Conservation (phyloP, 1,140 invertebrate genomes). For the Anoplolepis gracilipes region DNA sequence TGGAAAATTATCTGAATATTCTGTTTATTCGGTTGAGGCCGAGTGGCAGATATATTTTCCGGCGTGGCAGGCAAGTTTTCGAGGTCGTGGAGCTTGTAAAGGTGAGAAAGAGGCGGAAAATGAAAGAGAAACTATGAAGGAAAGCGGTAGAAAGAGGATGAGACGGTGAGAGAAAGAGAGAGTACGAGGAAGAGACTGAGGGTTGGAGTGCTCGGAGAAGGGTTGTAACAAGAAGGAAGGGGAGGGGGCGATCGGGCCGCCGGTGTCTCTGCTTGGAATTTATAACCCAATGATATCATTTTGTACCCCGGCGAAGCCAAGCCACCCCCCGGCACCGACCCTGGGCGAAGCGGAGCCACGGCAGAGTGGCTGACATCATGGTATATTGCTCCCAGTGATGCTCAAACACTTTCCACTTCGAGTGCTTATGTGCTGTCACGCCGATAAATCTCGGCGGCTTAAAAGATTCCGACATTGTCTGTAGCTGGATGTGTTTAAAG, state of each 20-base stretch:
- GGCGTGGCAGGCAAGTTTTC: conserved; percentile 66
- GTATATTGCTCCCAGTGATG: conserved; percentile 83
- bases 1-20: conserved; percentile 83
- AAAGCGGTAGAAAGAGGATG: conserved; percentile 54
- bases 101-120: conserved; percentile 62
- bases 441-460: conserved; percentile 78
- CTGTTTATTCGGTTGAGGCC: conserved; percentile 81
- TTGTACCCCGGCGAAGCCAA: conserved; percentile 83
- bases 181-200: conserved; percentile 66
- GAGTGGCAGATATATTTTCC: conserved; percentile 80
- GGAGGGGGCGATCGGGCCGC: conserved; percentile 78
- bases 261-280: conserved; percentile 84
- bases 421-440: conserved; percentile 59
- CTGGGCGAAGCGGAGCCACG: conserved; percentile 72
- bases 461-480: conserved; percentile 59
- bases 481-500: conserved; percentile 45
- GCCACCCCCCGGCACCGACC: conserved; percentile 75
- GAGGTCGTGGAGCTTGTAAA: conserved; percentile 48
- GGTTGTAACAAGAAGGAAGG: conserved; percentile 78
- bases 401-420: conserved; percentile 81
- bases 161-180: conserved; percentile 60
- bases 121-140: conserved; percentile 62
- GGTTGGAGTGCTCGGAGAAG: conserved; percentile 76
- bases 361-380: conserved; percentile 83
- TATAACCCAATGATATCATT: conserved; percentile 86